A percentile compares a stretch with the other conserved stretches of the same genome.
Evolutionary conservation across 2,797 vertebrate genomes (phyloP).

Genomic region (Pangasius larnaudii): DNA sequence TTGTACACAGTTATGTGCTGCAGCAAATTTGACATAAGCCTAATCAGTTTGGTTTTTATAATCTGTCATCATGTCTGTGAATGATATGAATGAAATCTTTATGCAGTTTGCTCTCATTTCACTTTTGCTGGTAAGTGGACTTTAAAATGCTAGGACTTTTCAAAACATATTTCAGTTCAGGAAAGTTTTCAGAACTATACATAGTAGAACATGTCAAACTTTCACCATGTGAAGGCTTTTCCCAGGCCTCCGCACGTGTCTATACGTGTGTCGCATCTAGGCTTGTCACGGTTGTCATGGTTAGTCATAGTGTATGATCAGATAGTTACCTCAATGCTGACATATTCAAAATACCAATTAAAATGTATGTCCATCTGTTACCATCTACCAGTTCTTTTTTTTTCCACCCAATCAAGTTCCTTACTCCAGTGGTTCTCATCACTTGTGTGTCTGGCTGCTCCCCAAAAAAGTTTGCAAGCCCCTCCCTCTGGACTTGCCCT

Average conservation of each 20-base stretch:
- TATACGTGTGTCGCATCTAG: background rate
- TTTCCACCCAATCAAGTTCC: background rate
- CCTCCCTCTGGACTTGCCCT: background rate
- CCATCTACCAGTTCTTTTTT: background rate
- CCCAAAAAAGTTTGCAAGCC: background rate
- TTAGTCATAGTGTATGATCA: background rate
- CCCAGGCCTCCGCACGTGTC: background rate
- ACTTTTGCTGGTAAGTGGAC: background rate
- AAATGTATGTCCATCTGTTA: background rate
- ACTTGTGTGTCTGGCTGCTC: background rate
- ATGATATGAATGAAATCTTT: background rate
- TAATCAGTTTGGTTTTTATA: background rate
- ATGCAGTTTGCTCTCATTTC: background rate
- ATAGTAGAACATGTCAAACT: background rate
- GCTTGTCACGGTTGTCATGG: background rate
- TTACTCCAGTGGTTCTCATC: background rate
- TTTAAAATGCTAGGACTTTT: background rate
- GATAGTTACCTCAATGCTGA: background rate
- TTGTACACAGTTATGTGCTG: background rate
- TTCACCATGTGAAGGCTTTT: background rate
- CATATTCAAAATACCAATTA: background rate
- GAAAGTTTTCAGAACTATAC: background rate
- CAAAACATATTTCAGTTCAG: background rate
- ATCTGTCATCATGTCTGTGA: background rate
- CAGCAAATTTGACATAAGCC: background rate